Base-by-base conservation (phyloP, 2,113 vertebrate genomes). In the Neogobius melanostomus region DNA sequence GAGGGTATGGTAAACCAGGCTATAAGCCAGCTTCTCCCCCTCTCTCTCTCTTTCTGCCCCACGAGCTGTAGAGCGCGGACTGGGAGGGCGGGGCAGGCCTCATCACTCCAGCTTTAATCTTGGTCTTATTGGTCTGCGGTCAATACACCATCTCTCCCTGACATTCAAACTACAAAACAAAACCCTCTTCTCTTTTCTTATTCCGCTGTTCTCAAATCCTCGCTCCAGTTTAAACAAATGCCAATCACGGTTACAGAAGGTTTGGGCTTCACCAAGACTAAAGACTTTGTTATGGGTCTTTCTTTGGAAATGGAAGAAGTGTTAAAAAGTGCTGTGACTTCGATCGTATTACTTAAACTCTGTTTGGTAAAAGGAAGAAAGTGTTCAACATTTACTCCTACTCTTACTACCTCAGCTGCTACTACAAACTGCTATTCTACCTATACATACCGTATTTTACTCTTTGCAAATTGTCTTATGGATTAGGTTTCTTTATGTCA, bases 71-170 rank as follows among this genome's bases (percentile, higher is more conserved):
- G 47, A 14, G 54, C 53, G n/a, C 7, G n/a, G 21, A 3, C 59
- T 50, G n/a, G 44, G 68, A 65, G 66, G 48, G 14, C 65, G 59
- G 46, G 21, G 44, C 11, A 74, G 60, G 17, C 36, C 64, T 57
- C 49, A 64, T 73, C 64, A 21, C 73, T 80, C 17, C 59, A 68
- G 75, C 65, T 75, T 83, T 75, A 67, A 80, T 86, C 70, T 78
- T 54, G n/a, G 69, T 82, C 63, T 66, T 83, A 72, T 80, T 86
- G 80, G 63, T 72, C 67, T 85, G 61, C 71, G 64, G 76, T 83
- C 76, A 84, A 79, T 76, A 74, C 71, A 72, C 21, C 71, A 67
- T 76, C 56, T 81, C 68, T 71, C 79, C 76, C 54, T 66, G 66
- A 79, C 67, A 71, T 77, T 85, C 76, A 74, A 76, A 79, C 74